A percentile compares a stretch with the other conserved stretches of the same genome.
phyloP scores from a whole-genome alignment of 2,113 vertebrate species.

The Formicarius rufipectus region DNA sequence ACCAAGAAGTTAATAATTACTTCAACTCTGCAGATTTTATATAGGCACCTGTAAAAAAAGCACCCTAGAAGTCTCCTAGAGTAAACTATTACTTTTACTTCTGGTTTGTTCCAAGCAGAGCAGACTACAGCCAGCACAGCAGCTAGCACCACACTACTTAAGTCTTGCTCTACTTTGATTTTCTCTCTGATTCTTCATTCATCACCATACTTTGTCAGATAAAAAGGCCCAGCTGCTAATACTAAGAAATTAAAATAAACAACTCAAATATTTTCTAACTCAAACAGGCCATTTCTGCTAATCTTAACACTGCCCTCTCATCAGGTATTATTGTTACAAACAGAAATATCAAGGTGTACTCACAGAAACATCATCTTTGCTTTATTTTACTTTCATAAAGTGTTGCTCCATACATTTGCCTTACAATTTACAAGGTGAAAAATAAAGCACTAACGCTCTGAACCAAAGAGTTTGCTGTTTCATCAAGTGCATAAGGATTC shows the following conservation, averaged over 20 bases:
- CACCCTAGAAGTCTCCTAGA: background rate
- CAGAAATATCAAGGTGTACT: background rate
- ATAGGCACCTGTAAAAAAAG: background rate
- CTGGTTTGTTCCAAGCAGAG: background rate
- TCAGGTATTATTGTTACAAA: background rate
- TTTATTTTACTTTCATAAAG: background rate
- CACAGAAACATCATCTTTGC: background rate
- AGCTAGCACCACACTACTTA: background rate
- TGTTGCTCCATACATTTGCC: rapidly evolving
- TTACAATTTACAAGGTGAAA: background rate
- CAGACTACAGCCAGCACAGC: background rate
- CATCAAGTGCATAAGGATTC: background rate
- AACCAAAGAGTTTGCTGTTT: background rate
- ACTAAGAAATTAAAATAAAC: background rate
- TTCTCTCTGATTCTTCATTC: background rate
- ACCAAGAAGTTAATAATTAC: background rate
- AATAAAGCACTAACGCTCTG: background rate
- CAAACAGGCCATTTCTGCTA: background rate
- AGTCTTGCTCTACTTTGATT: background rate
- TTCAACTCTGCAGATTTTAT: background rate
- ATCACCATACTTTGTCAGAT: background rate
- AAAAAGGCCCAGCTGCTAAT: background rate
- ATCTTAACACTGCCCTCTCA: background rate
- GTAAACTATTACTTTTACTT: background rate
- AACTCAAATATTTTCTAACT: background rate